phyloP scores from a whole-genome alignment of 35 echinoderm and acorn worm genomes.

The Acanthaster planci region DNA sequence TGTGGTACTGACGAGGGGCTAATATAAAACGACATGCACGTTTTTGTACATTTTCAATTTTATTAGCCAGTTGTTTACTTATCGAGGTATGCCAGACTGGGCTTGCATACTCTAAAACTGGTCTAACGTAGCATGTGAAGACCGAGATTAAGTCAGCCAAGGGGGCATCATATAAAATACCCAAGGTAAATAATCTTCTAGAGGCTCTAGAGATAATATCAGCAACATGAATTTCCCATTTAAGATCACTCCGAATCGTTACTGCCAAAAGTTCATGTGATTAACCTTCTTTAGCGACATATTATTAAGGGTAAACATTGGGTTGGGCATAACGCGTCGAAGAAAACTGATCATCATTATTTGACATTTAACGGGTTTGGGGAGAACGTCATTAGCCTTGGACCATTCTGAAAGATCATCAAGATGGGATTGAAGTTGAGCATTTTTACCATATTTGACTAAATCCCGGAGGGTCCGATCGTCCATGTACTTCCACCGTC shows the following conservation, averaged over 20 bases:
- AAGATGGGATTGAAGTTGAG: not conserved
- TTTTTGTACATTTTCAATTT: no score
- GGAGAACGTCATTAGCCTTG: conserved; percentile 1
- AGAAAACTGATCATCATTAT: not conserved
- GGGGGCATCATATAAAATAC: not conserved
- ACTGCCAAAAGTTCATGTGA: not conserved
- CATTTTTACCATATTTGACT: not conserved
- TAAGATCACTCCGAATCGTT: conserved; percentile 22
- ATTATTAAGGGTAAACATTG: not conserved
- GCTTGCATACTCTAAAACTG: not conserved
- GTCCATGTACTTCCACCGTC: conserved; percentile 30
- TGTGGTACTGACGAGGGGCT: no score
- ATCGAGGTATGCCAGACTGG: no score
- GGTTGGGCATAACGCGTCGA: not conserved
- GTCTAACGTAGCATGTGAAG: no score
- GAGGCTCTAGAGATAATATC: not conserved
- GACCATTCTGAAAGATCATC: not conserved
- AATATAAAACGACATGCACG: not conserved
- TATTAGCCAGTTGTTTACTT: no score
- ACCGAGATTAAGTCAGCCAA: not conserved
- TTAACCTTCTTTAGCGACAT: not conserved
- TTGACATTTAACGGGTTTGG: conserved; percentile 4
- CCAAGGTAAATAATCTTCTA: not conserved
- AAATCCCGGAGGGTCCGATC: not conserved
- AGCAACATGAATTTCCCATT: conserved; percentile 15